Evolutionary conservation across 35 echinoderm and acorn worm genomes (phyloP).

Genomic region (Ophiothrix spiculata): DNA sequence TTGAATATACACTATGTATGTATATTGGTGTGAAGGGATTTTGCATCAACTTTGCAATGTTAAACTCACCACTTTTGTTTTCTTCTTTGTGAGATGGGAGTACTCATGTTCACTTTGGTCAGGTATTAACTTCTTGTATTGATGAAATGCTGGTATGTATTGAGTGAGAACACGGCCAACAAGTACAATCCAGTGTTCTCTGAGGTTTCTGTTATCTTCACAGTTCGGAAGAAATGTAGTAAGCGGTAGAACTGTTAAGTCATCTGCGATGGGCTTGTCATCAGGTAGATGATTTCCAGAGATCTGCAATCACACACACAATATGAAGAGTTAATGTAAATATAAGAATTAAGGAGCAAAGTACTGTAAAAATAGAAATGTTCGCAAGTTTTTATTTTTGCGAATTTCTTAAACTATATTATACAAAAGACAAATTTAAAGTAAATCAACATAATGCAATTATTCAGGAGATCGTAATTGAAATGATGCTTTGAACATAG

Average conservation of each 20-base stretch:
- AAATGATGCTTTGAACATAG: no score
- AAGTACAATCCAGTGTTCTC: background rate
- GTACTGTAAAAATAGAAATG: background rate
- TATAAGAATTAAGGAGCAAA: background rate
- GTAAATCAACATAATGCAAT: background rate
- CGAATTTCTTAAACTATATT: background rate
- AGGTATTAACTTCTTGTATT: no score
- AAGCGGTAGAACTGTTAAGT: background rate
- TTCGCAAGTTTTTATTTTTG: background rate
- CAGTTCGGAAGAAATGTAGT: background rate
- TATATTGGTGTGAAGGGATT: no score
- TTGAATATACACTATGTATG: no score
- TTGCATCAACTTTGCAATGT: no score
- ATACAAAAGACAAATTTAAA: background rate
- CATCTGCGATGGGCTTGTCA: background rate
- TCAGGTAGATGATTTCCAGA: background rate
- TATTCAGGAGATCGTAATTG: no score
- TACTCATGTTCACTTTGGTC: no score
- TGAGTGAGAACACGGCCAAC: no score
- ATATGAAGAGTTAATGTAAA: background rate
- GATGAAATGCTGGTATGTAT: no score
- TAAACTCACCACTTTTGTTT: no score
- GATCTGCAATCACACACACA: background rate
- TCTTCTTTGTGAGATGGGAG: no score
- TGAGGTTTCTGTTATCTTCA: background rate